Evolutionary conservation across 2,113 vertebrate genomes (phyloP).

Genomic region (Callopanchax toddi): DNA sequence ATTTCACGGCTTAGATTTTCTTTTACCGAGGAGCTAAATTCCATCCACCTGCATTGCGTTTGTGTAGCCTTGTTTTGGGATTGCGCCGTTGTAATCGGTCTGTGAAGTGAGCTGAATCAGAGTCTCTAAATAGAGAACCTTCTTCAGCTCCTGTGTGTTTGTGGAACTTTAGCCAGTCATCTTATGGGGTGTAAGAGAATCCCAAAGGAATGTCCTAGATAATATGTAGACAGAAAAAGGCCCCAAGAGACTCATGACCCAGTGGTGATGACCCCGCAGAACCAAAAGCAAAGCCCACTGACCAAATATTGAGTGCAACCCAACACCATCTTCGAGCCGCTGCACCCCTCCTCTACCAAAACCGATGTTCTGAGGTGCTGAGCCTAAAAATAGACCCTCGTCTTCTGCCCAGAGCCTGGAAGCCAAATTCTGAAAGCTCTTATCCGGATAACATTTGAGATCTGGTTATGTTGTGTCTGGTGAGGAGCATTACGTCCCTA

Average conservation of each 20-base stretch:
- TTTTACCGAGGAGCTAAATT: neutral
- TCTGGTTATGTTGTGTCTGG: constrained; percentile 1
- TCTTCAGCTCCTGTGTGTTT: neutral
- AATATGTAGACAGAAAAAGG: constrained; percentile 28
- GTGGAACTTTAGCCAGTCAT: constrained; percentile 20
- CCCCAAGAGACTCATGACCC: neutral
- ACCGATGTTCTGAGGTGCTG: constrained; percentile 34
- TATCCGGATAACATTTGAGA: neutral
- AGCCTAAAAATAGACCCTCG: constrained; percentile 73
- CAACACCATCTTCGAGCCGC: constrained; percentile 41
- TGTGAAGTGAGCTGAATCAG: neutral
- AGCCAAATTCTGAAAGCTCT: constrained; percentile 11
- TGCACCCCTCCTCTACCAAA: constrained; percentile 17
- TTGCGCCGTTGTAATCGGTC: neutral
- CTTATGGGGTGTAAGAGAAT: constrained; percentile 29
- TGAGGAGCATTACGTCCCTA: neutral
- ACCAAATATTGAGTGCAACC: constrained; percentile 64
- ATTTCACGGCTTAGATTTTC: constrained; percentile 26
- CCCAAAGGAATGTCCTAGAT: constrained; percentile 27
- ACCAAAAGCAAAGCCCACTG: constrained; percentile 19
- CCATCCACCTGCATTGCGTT: constrained; percentile 17
- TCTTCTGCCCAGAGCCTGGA: constrained; percentile 39
- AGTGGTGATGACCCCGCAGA: constrained; percentile 31
- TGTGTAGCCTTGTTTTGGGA: neutral
- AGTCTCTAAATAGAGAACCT: constrained; percentile 1